A percentile compares a stretch with the other conserved stretches of the same genome.
These are phyloP conservation scores for Cacoxenus indagator DNA, from an alignment of 2,888 invertebrate species.

Conservation along the genomic window DNA sequence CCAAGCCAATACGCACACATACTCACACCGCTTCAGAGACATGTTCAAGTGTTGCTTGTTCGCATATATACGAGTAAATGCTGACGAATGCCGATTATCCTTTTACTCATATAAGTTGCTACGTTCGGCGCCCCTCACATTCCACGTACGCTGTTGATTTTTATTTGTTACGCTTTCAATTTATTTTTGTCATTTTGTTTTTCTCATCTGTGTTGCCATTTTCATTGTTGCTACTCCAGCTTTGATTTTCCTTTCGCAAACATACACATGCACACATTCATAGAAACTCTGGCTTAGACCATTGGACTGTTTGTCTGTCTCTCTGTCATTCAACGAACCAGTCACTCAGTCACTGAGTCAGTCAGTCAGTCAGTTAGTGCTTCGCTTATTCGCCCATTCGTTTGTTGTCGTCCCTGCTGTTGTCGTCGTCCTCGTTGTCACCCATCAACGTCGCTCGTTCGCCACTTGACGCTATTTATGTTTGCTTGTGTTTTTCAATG, in stretches of 20 bases:
- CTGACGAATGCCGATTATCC: slow-evolving; percentile 23
- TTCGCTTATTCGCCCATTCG: slow-evolving; percentile 12
- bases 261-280: slow-evolving; percentile 19
- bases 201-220: slow-evolving; percentile 60
- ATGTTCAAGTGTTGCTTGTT: background rate
- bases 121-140: background rate
- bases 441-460: slow-evolving; percentile 41
- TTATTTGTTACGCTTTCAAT: slow-evolving; percentile 67
- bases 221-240: slow-evolving; percentile 59
- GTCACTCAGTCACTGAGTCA: slow-evolving; percentile 57
- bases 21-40: background rate
- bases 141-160: slow-evolving; percentile 47
- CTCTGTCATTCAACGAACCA: no score
- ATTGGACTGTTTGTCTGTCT: slow-evolving; percentile 36
- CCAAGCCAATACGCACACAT: background rate
- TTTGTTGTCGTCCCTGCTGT: slow-evolving; percentile 10
- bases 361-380: slow-evolving; percentile 53
- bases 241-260: slow-evolving; percentile 62
- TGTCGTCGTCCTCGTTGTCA: no score
- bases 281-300: background rate
- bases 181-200: slow-evolving; percentile 67
- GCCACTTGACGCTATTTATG: slow-evolving; percentile 64
- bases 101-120: slow-evolving; percentile 5
- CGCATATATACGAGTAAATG: slow-evolving; percentile 1
- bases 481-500: slow-evolving; percentile 67